Base-by-base conservation (phyloP, 2,888 invertebrate species). In the Chaetogeoica ovagalla region DNA sequence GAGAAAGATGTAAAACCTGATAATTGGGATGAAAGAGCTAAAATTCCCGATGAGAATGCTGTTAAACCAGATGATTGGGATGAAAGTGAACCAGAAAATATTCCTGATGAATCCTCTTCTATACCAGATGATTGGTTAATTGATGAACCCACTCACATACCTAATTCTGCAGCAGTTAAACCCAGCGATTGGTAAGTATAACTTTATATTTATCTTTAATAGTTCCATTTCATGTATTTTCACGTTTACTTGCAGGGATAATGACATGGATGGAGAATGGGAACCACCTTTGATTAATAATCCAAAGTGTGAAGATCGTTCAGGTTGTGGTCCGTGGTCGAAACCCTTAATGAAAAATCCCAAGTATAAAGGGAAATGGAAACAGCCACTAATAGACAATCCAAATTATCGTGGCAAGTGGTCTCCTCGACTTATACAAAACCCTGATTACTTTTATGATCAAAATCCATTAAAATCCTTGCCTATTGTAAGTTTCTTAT, bases 241-340 rank as follows among this genome's bases (percentile, higher is more conserved):
- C 30, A 21, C 4, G 19, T 71, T 69, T 66, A 55, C 59, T 83
- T 83, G 11, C 83, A 89, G 89, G 97, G 98, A 99, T 87, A 91
- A 93, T 23, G 97, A 98, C 83, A 98, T 98, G 93, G 99, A 99
- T 87, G 99, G 99, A 1, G 94, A 94, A 85, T 99, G 98, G 98
- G 98, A 98, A 87, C 92, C 98, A 7, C 96, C 98, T 0, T 89
- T 95, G 79, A 91, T 98, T 52, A 92, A 93, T 84, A 99, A 99
- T 88, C 96, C 97, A 0, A 88, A 88, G 6, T 98, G 98, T 85
- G 89, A 89, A 83, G 87, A 88, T 68, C 92, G 91, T 9, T 89
- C 92, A 4, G 98, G 99, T 19, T 99, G 99, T 88, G 99, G 99
- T 0, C 88, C 88, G 65, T 99, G 98, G 96, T 90, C 90, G 83